phyloP scores from a whole-genome alignment of 2,797 vertebrate species.

The Antennarius maculatus region DNA sequence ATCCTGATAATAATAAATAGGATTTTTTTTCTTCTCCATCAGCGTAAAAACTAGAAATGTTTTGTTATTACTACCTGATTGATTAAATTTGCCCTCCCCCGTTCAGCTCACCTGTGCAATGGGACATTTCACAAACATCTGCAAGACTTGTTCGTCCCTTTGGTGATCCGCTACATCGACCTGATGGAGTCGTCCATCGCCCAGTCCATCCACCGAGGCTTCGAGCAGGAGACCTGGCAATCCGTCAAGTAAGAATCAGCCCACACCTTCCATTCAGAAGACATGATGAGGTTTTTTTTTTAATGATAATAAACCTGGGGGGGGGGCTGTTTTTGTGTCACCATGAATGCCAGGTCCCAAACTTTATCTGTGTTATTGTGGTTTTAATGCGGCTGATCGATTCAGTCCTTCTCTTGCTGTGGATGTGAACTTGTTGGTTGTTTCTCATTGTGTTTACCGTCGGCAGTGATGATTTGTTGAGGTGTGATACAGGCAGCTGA shows the following conservation, averaged over 20 bases:
- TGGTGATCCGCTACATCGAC: slow-evolving; percentile 96
- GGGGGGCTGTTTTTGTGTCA: neutral
- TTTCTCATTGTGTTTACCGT: slow-evolving; percentile 14
- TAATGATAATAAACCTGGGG: too few species aligned
- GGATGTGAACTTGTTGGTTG: neutral
- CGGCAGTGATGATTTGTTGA: slow-evolving; percentile 10
- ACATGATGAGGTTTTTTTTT: too few species aligned
- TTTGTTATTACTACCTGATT: too few species aligned
- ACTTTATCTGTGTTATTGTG: neutral
- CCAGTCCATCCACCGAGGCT: slow-evolving; percentile 95
- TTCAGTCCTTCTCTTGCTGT: neutral
- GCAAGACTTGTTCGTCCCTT: slow-evolving; percentile 92
- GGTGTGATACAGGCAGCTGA: slow-evolving; percentile 1
- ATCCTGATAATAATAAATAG: too few species aligned
- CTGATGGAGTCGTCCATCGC: slow-evolving; percentile 99
- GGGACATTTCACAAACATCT: slow-evolving; percentile 97
- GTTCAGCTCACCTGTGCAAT: slow-evolving; percentile 91
- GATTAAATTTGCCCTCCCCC: slow-evolving; percentile 40
- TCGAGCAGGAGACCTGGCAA: slow-evolving; percentile 97
- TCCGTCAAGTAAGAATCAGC: slow-evolving; percentile 90
- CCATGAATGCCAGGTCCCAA: neutral
- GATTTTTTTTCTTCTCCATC: too few species aligned
- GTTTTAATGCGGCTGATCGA: neutral
- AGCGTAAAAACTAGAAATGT: too few species aligned
- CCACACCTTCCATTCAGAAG: neutral